Base-by-base conservation (phyloP, 2,888 invertebrate genomes). In the Nymphalis polychloros region DNA sequence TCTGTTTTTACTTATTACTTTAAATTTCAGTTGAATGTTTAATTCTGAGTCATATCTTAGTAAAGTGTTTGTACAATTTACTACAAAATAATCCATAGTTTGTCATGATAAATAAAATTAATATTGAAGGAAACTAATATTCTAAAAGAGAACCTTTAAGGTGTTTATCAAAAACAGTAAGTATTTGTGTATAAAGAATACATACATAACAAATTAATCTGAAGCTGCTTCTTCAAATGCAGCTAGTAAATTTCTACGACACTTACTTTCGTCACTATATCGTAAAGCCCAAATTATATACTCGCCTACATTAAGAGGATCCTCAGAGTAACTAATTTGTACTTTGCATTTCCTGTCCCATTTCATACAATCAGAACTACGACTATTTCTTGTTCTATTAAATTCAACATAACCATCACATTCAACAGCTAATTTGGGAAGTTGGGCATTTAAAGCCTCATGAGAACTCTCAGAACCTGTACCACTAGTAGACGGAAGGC, bases 291-390 rank as follows among this genome's bases (percentile, higher is more conserved):
- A 94, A 76, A 95, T 94, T 8, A 93, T 92, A 76, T 93, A 94
- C 77, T 94, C 94, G 23, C 93, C 93, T 67, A 89, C 78, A 79
- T 93, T 92, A 10, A 91, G 78, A 13, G 89, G 90, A 67, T 93
- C 92, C 71, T 91, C 90, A 0, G 93, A 93, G 81, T 94, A 95
- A 41, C 94, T 94, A 19, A 95, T 93, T 83, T 94, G 94, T 63
- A 95, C 81, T 79, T 94, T 95, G 78, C 94, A 94, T 59, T 94
- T 94, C 66, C 94, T 87, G 72, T 92, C 93, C 94, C 95, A 95
- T 75, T 93, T 94, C 86, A 92, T 93, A 69, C 79, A 77, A 70
- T 90, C 93, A 72, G 76, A 75, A 74, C 83, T 85, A 41, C 84
- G 77, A 67, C 80, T 88, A 70, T 89, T 90, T 71, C 86, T 84